Base-by-base conservation (phyloP, 2,797 vertebrate species). In the Scarus forsteni region DNA sequence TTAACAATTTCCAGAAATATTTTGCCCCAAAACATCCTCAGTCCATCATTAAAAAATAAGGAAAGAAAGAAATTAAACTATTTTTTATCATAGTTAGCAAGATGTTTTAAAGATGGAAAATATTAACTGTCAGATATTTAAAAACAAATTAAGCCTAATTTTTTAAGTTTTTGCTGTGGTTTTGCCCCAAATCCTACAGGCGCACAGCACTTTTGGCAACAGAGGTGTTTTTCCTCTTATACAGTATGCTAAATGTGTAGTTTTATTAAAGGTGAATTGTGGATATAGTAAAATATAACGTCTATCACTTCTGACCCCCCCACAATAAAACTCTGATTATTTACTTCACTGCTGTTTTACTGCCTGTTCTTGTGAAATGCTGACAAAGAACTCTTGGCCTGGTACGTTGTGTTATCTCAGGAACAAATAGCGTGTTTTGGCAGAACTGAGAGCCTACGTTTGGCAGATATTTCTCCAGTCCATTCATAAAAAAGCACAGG, bases 401-500 rank as follows among this genome's bases (percentile, higher is more conserved):
- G 39, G 14, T 70, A 70, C 9, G 55, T 79, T 71, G 74, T 71
- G 48, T 65, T 52, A 85, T 77, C 77, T 62, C 72, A 75, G 62
- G 66, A 79, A 76, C 69, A 80, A 88, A 89, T 60, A 57, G 86
- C 80, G 85, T 83, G 66, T 89, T 88, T 91, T 91, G 92, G 89
- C 89, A 89, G 85, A 90, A 70, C 42, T 38, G 0, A 7, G 39
- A 79, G 82, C 67, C 83, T 36, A 60, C 52, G 63, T 90, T 92
- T 92, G 90, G 87, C 90, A 93, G 89, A 86, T 89, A 76, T 78
- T 88, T 85, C 81, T 87, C 78, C 57, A 36, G 81, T 84, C 86
- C 88, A 92, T 92, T 93, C 89, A 92, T 85, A 83, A 88, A 85
- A 87, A 90, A 89, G 74, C 60, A 60, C 88, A 88, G 79, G 73